These are phyloP conservation scores for Peromyscus leucopus DNA, from an alignment of 2,113 vertebrate species.

Conservation along the genomic window DNA sequence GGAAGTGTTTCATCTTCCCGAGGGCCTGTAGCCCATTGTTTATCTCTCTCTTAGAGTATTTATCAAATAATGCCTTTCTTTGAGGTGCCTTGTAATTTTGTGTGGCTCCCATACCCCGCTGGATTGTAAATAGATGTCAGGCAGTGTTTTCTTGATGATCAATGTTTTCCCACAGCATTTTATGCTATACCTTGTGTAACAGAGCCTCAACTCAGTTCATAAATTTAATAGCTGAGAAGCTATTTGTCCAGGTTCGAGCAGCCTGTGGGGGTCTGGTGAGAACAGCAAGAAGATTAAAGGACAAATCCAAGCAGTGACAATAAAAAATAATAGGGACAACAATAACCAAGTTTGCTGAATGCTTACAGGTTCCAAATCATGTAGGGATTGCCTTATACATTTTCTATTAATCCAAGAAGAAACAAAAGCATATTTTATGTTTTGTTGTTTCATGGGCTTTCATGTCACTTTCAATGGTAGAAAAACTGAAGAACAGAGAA, in stretches of 20 bases:
- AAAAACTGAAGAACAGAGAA: neutral
- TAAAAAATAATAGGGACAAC: neutral
- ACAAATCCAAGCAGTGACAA: neutral
- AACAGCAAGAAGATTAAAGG: neutral
- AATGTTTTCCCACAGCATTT: conserved; percentile 22
- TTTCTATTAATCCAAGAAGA: conserved; percentile 2
- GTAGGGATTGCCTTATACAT: neutral
- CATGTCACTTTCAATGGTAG: neutral
- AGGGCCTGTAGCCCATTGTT: neutral
- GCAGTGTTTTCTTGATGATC: conserved; percentile 31
- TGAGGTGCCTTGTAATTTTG: conserved; percentile 3
- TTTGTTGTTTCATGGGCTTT: neutral
- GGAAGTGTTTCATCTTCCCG: neutral
- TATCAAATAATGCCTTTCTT: conserved; percentile 9
- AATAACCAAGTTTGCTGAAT: neutral
- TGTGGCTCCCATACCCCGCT: neutral
- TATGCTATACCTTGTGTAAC: neutral
- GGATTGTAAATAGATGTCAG: conserved; percentile 18
- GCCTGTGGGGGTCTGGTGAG: neutral
- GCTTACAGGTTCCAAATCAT: neutral
- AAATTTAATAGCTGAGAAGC: conserved; percentile 32
- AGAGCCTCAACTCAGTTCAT: conserved; percentile 23
- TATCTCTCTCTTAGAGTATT: neutral
- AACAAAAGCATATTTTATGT: neutral
- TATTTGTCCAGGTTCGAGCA: conserved; percentile 32